phyloP scores from a whole-genome alignment of 2,113 vertebrate species.

The Alethe diademata region DNA sequence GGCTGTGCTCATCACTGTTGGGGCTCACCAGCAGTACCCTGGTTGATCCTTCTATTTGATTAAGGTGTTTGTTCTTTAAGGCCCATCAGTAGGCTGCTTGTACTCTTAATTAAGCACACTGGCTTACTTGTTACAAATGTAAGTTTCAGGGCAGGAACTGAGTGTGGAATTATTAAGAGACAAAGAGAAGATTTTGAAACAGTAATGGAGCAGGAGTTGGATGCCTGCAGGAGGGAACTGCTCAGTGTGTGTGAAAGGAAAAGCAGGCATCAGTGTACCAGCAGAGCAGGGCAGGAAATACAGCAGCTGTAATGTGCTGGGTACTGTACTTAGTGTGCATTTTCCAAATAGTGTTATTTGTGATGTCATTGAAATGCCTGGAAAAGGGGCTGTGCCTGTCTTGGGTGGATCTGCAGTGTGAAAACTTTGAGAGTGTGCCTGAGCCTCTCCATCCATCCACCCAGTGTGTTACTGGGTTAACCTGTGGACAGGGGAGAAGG shows the following conservation, averaged over 20 bases:
- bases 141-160: neutral
- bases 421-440: neutral
- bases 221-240: neutral
- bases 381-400: neutral
- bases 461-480: neutral
- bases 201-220: neutral
- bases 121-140: neutral
- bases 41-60: neutral
- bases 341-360: neutral
- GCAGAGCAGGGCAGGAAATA: neutral
- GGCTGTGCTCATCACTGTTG: neutral
- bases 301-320: neutral
- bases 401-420: neutral
- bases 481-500: neutral
- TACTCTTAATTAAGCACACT: neutral
- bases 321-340: neutral
- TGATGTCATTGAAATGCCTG: neutral
- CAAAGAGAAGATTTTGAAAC: neutral
- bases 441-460: accelerated
- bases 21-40: neutral
- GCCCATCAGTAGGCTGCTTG: neutral
- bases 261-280: neutral
- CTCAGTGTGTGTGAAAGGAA: neutral
- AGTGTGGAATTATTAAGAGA: neutral
- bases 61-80: neutral